Evolutionary conservation across 2,113 vertebrate genomes (phyloP).

Genomic region (Cyanoliseus patagonus): DNA sequence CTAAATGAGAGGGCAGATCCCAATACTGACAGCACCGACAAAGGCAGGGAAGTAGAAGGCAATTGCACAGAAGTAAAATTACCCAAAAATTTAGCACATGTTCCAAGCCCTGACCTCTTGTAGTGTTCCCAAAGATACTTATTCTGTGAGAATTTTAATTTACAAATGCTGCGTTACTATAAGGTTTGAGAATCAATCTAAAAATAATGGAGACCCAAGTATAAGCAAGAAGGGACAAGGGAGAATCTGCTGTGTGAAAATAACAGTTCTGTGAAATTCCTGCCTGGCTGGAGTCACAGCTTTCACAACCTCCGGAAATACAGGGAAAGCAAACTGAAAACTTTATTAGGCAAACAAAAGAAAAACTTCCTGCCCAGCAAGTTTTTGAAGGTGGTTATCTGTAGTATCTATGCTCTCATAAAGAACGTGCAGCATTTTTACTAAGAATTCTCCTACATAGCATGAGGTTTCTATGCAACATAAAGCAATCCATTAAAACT

Average conservation of each 20-base stretch:
- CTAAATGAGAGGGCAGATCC: not conserved
- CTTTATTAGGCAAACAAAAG: not conserved
- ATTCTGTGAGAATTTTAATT: not conserved
- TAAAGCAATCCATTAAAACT: not conserved
- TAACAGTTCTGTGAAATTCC: not conserved
- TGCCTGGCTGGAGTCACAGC: not conserved
- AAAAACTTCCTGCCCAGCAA: slow-evolving; percentile 31
- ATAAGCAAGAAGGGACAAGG: not conserved
- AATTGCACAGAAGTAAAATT: not conserved
- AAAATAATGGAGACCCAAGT: not conserved
- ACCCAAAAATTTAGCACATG: not conserved
- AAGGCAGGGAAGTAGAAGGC: not conserved
- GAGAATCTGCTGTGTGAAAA: not conserved
- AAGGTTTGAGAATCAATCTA: not conserved
- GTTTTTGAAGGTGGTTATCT: not conserved
- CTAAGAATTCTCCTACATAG: not conserved
- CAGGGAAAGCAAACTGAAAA: slow-evolving; percentile 21
- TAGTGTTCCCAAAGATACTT: not conserved
- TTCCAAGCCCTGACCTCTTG: not conserved
- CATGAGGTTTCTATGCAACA: accelerated
- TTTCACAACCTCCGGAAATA: not conserved
- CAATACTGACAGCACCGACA: not conserved
- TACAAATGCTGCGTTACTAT: not conserved
- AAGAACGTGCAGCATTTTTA: not conserved
- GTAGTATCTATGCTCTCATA: not conserved